Evolutionary conservation across 2,888 invertebrate genomes (phyloP), one percentile per base, ranked within the genome.

Genomic region (Drosophila cracens): DNA sequence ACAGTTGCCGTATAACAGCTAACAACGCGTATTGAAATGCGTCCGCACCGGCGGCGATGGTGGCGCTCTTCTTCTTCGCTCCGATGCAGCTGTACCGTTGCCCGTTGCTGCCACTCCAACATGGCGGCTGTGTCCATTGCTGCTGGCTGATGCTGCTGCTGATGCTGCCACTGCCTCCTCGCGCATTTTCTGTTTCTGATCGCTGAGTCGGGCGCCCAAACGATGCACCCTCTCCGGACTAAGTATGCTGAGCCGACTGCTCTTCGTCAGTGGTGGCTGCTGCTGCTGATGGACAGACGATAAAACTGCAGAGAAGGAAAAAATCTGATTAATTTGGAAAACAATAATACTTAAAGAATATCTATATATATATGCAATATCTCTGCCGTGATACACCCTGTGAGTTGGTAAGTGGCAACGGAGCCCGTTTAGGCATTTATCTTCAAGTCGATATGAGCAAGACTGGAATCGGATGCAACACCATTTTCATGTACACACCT

Each of bases 221-320:
- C 92, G 90, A 79, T 92, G 92, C 38, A 93, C 88, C 74, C 90
- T 92, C 79, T 93, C 93, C 7, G 93, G 93, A 71, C 93, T 92
- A 62, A 93, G 81, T 58, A 93, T 91, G 53, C 80, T 87, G 18
- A 93, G 81, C 56, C 92, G 91, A 48, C 87, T 91, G 65, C 89
- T 84, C 65, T 82, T 63, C 57, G 49, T 34, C 36, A 31, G 31
- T 11, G 49, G 48, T 64, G 43, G 65, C 57, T 66, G 60, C 21
- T 63, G 71, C 27, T 46, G 57, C 40, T 56, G 52, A 56, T 53
- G 76, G 16, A 38, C 52, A 21, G 73, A 49, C 48, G 68, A 51
- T 33, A 27, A 38, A 8, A 68, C 83, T 83, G 56, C 4, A 13
- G 3, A 27, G 25, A 1, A 43, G 21, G 10, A 38, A 13, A 38